These are phyloP conservation scores for Rhegmatorhina hoffmannsi DNA, from an alignment of 2,113 vertebrate genomes.

Conservation along the genomic window DNA sequence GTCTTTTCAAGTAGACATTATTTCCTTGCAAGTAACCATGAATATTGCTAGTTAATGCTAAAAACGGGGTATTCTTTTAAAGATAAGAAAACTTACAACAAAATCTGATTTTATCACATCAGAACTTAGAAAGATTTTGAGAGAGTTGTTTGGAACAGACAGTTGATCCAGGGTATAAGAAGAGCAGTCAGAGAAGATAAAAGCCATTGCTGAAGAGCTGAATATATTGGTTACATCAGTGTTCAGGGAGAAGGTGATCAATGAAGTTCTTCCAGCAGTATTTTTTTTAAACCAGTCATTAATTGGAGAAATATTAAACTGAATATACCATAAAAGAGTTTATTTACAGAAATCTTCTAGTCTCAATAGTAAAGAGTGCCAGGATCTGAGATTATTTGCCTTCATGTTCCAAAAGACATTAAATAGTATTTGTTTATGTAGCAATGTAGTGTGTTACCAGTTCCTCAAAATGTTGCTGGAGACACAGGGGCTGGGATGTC, in stretches of 20 bases:
- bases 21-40: neutral
- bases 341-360: neutral
- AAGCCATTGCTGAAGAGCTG: neutral
- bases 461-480: neutral
- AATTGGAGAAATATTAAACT: neutral
- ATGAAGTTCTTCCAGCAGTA: neutral
- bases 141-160: neutral
- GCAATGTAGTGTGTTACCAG: neutral
- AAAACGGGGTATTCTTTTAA: neutral
- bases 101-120: neutral
- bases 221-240: neutral
- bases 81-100: neutral
- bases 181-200: neutral
- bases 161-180: neutral
- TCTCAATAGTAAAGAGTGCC: neutral
- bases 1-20: neutral
- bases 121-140: neutral
- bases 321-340: neutral
- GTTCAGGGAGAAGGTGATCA: neutral
- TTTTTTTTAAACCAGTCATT: neutral
- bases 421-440: neutral
- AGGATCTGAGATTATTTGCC: neutral
- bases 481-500: neutral
- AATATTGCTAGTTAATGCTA: neutral
- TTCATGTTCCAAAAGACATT: neutral